Percentiles rank a stretch among this genome's conserved stretches.
Evolutionary conservation across 2,113 vertebrate genomes (phyloP).

Genomic region (Boulengerochromis microlepis): DNA sequence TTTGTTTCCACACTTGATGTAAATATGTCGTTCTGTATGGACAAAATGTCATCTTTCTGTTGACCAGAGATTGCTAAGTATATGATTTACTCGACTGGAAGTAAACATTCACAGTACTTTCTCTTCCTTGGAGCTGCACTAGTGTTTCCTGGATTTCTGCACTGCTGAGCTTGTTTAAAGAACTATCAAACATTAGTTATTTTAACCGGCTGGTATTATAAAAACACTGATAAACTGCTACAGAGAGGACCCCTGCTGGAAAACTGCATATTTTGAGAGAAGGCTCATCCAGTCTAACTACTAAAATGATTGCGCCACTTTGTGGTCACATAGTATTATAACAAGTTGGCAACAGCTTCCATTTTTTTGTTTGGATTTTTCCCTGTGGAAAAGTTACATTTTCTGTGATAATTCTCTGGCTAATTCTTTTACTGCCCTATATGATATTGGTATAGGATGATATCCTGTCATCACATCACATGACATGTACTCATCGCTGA

Average conservation of each 20-base stretch:
- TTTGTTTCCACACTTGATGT: background rate
- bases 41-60: background rate
- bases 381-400: background rate
- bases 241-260: background rate
- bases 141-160: background rate
- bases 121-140: background rate
- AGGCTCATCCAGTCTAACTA: background rate
- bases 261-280: background rate
- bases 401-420: background rate
- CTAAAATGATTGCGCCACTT: background rate
- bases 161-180: background rate
- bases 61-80: background rate
- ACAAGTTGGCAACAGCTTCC: background rate
- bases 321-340: conserved; percentile 16
- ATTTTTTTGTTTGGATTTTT: background rate
- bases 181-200: background rate
- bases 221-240: background rate
- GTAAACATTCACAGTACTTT: background rate
- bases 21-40: background rate
- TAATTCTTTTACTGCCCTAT: background rate
- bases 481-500: background rate
- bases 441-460: background rate
- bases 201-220: background rate
- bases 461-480: background rate
- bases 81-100: background rate